Base-by-base conservation (phyloP, 2,113 vertebrate species). In the Bubalus kerabau region DNA sequence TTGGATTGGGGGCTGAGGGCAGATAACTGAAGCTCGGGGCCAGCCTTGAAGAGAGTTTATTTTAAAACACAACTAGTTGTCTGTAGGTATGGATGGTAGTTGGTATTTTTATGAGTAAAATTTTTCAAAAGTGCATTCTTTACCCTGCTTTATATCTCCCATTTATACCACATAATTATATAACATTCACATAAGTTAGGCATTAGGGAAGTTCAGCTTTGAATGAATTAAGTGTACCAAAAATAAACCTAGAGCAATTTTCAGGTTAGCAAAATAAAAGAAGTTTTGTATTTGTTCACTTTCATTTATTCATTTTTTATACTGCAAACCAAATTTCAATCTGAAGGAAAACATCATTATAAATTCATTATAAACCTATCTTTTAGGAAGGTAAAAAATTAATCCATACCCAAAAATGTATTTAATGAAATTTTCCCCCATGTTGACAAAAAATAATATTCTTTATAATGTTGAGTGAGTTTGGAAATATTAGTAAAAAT, bases 401-500 rank as follows among this genome's bases (percentile, higher is more conserved):
- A 76, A 52, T 60, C 40, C 85, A 23, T 83, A 71, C 64, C 62
- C 43, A 76, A 94, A 95, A 89, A 93, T 59, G n/a, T 94, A 54
- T 30, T 93, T 83, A 74, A 67, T 26, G 62, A 87, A 91, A 59
- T 30, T 84, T 92, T 30, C 8, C 46, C 59, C 12, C 2, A 3
- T 67, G 10, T 43, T 87, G 90, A 57, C 54, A 81, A 95, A 94
- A 48, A 36, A 48, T 83, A 28, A 28, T 82, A 26, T 19, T n/a
- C 96, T 78, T 50, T 97, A 92, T 97, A 46, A 86, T 95, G 24
- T 30, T 64, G 23, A 97, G 92, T 87, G 90, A 32, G 3, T 82
- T 78, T 85, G 40, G 36, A 98, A 97, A 94, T 46, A 95, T 85
- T 95, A 96, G 30, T 97, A 93, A 96, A 96, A 95, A 91, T 56